A percentile compares a stretch with the other conserved stretches of the same genome.
phyloP scores from a whole-genome alignment of 2,888 invertebrate genomes.

The Xylophagus ater region DNA sequence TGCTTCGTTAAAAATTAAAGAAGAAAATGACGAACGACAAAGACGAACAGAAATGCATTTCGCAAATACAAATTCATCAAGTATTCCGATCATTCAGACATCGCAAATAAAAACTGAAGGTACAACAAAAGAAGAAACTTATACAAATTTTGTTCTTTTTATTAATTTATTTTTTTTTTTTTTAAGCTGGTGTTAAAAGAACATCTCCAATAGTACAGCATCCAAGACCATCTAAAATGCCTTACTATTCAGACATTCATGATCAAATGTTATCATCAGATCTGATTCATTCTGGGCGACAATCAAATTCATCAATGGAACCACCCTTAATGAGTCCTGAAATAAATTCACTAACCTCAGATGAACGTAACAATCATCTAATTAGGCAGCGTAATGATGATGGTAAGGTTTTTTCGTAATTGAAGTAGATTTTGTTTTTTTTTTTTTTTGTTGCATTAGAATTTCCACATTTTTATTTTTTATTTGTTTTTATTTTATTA shows the following conservation, averaged over 20 bases:
- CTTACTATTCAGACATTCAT: constrained; percentile 30
- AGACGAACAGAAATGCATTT: constrained; percentile 30
- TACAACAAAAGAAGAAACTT: constrained; percentile 7
- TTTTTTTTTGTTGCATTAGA: too few relatives aligned
- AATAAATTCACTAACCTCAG: constrained; percentile 52
- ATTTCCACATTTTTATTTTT: too few relatives aligned
- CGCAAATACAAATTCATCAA: constrained; percentile 16
- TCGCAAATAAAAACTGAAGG: constrained; percentile 21
- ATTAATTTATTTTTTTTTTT: not conserved
- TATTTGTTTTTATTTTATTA: too few relatives aligned
- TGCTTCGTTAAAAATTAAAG: constrained; percentile 49
- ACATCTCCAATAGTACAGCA: constrained; percentile 43
- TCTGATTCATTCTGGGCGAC: constrained; percentile 14
- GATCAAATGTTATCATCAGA: constrained; percentile 10
- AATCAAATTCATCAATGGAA: constrained; percentile 26
- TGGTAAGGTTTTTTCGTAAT: too few relatives aligned
- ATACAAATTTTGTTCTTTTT: constrained; percentile 21
- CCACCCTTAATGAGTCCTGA: constrained; percentile 50
- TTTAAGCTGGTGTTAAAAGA: constrained; percentile 38
- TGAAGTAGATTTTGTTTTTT: too few relatives aligned
- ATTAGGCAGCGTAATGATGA: too few relatives aligned
- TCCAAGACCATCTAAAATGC: constrained; percentile 39
- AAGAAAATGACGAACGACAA: constrained; percentile 39
- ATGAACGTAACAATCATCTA: constrained; percentile 43
- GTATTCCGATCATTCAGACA: constrained; percentile 12